Evolutionary conservation across 2,888 invertebrate species (phyloP), one percentile per base, ranked within the genome.

Genomic region (Pollenia griseotomentosa): DNA sequence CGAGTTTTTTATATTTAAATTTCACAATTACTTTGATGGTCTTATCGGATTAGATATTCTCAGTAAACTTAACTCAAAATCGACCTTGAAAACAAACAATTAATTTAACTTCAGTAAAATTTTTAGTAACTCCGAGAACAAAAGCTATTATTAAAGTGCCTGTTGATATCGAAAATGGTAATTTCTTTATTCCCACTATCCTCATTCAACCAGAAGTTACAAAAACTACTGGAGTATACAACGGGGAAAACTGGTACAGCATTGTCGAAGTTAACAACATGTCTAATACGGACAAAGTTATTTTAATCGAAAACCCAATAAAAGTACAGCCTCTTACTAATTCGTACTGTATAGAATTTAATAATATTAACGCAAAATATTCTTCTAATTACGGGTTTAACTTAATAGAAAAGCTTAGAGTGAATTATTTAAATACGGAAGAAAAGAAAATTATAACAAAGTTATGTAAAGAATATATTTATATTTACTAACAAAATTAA

Each of bases 221-320:
- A 10, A 61, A 40, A 4, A 40, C 61, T 9, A 73, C 83, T 85
- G 85, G 78, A 46, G 16, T 78, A 14, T 87, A 87, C 68, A 71
- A n/a, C 11, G 74, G 78, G 1, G 42, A 83, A 40, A 66, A 87
- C 14, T 85, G 86, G 88, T 81, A 78, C 44, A 83, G 79, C 63
- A 53, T 65, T 7, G 71, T 85, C 10, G 66, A 80, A 74, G 70
- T 88, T 9, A 74, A 10, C 11, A 88, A 83, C 14, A 65, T 57
- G 40, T 83, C 70, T 5, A 12, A 75, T 40, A 10, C 48, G 7
- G 44, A 87, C 4, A 53, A 83, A 79, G 46, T 59, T 10, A 19
- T 84, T 23, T 53, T 80, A n/a, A 61, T 84, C 0, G 84, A 87
- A 61, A 80, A 71, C 65, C 84, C 84, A n/a, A 44, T 81, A 44